Base-by-base conservation (phyloP, 2,888 invertebrate species). In the Euproctis similis region DNA sequence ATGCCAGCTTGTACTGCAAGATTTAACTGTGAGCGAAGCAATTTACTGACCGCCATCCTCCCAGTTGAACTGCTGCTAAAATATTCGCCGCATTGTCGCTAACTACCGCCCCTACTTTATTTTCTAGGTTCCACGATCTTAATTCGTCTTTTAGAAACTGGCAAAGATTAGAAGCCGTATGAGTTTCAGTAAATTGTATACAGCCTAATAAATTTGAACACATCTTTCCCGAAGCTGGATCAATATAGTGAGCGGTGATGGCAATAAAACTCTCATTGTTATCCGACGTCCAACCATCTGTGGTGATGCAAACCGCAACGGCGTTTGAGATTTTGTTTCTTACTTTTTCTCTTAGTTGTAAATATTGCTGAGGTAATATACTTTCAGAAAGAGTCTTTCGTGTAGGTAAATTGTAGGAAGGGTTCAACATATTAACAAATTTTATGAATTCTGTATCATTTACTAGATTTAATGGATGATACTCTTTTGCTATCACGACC, bases 361-460 rank as follows among this genome's bases (percentile, higher is more conserved):
- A 33, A 26, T 46, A 46, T 4, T 28, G 11, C 26, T 40, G 32
- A 2, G 45, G 46, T 8, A 52, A 31, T 12, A 47, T 17, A 14
- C 35, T 45, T 33, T 44, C 36, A 4, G 46, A 39, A 4, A 52
- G 14, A 4, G 40, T 46, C 31, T 42, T 48, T 4, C 42, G 30
- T 2, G 48, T 42, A 8, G 43, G 49, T 10, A 53, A 22, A 6
- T 25, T 28, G 19, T 48, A 46, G 2, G 25, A 19, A 3, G 48
- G 40, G 23, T 39, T 39, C 2, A 49, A 20, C 28, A 50, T n/a
- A 0, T 26, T 11, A 1, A 49, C 36, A 1, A 41, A 28, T 8
- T 36, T 45, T 26, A 18, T 36, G 14, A 53, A 47, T 26, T 47
- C 46, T 6, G 4, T 7, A 1, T 46, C 46, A 6, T 45, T 34